These are phyloP conservation scores for Drosophila neonasuta DNA, from an alignment of 2,888 invertebrate genomes.

Conservation along the genomic window DNA sequence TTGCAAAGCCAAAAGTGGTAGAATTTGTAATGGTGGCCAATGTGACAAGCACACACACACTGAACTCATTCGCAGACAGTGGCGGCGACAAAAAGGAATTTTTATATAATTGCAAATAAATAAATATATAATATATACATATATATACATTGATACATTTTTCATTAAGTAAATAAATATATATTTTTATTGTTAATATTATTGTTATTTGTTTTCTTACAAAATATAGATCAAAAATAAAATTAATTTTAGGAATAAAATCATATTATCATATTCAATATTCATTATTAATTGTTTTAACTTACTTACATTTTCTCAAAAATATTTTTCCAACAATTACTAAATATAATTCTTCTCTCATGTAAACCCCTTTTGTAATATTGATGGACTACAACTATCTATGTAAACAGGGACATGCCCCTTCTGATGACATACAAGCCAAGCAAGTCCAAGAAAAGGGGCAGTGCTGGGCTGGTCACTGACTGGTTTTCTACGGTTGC, in stretches of 20 bases:
- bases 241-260: too few relatives aligned
- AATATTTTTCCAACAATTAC: neutral
- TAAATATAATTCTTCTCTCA: neutral
- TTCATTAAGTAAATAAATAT: too few relatives aligned
- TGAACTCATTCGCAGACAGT: conserved; percentile 30
- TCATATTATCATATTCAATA: too few relatives aligned
- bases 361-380: neutral
- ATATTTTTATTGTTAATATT: too few relatives aligned
- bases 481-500: conserved; percentile 40
- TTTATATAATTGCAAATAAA: neutral
- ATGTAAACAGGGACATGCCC: conserved; percentile 16
- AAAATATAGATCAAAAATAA: too few relatives aligned
- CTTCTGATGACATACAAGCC: conserved; percentile 24
- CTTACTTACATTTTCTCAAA: neutral
- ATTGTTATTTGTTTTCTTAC: too few relatives aligned
- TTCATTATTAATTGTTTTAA: too few relatives aligned
- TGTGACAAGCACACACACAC: conserved; percentile 32
- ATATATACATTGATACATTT: too few relatives aligned
- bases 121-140: too few relatives aligned
- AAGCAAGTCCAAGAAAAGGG: conserved; percentile 55
- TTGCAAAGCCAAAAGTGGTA: conserved; percentile 62
- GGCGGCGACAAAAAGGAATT: conserved; percentile 14
- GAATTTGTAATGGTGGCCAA: conserved; percentile 72
- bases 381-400: conserved; percentile 23
- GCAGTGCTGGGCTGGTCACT: conserved; percentile 49